These are phyloP conservation scores for Amphipoea lucens DNA, from an alignment of 2,888 invertebrate species.

Conservation along the genomic window DNA sequence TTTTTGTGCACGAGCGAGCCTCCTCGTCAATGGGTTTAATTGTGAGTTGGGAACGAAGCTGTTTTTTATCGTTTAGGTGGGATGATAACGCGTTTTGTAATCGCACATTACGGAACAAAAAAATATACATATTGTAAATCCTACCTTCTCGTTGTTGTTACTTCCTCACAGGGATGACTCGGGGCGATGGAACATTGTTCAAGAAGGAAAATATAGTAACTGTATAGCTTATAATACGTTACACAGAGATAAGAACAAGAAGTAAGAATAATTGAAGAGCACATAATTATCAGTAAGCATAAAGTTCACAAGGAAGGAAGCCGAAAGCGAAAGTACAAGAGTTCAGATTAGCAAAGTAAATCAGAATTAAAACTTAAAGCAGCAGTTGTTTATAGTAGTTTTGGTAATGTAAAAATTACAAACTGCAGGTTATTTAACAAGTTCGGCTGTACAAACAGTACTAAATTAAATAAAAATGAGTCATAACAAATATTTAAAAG, in stretches of 20 bases:
- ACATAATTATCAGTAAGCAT: neutral
- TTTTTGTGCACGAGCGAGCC: conserved; percentile 59
- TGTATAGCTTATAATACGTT: neutral
- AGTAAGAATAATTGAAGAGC: neutral
- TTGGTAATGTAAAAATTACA: too few relatives aligned
- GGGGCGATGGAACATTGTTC: neutral
- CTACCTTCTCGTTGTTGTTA: neutral
- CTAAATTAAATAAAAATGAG: too few relatives aligned
- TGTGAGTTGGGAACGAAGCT: conserved; percentile 32
- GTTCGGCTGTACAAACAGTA: too few relatives aligned
- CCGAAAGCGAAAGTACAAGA: neutral
- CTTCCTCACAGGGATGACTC: neutral
- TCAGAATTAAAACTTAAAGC: neutral
- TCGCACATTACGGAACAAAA: neutral
- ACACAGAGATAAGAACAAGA: neutral
- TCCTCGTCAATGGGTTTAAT: conserved; percentile 59
- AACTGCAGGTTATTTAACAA: too few relatives aligned
- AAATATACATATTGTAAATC: neutral
- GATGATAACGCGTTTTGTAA: conserved; percentile 11
- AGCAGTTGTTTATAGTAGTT: too few relatives aligned
- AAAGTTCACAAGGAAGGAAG: neutral
- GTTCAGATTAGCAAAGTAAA: neutral
- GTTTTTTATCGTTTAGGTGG: conserved; percentile 20
- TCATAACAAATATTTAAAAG: too few relatives aligned
- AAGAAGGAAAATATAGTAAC: neutral